phyloP scores from a whole-genome alignment of 2,113 vertebrate species.

The Nesogale talazaci region DNA sequence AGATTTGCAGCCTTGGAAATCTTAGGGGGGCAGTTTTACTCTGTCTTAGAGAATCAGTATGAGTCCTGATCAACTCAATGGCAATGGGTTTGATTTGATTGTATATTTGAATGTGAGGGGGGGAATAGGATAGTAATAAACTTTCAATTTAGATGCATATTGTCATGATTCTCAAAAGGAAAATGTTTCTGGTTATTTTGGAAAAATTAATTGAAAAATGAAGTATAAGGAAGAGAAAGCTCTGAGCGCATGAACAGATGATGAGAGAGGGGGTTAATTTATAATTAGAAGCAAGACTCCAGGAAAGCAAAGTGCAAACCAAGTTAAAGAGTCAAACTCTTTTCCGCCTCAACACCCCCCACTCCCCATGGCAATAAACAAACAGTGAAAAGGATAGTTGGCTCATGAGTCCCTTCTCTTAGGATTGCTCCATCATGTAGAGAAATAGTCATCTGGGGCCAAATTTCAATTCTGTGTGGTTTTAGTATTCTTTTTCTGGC shows the following conservation, averaged over 20 bases:
- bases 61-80: no score
- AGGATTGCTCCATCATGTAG: constrained; percentile 32
- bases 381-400: constrained; percentile 18
- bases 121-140: neutral
- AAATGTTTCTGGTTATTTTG: neutral
- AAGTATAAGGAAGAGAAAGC: neutral
- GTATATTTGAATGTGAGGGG: neutral
- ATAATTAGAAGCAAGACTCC: constrained; percentile 46
- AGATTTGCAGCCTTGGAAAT: no score
- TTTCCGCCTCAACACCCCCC: no score
- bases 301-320: constrained; percentile 43
- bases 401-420: constrained; percentile 24
- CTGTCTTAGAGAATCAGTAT: no score
- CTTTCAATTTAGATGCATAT: neutral
- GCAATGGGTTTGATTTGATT: no score
- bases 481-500: constrained; percentile 33
- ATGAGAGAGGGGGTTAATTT: constrained; percentile 54
- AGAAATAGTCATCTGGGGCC: constrained; percentile 58
- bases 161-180: neutral
- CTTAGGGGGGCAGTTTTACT: no score
- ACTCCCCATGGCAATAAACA: constrained; percentile 32
- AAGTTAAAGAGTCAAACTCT: constrained; percentile 14
- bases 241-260: neutral
- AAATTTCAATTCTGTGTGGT: constrained; percentile 35
- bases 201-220: neutral